Evolutionary conservation across 2,113 vertebrate genomes (phyloP), one percentile per base, ranked within the genome.

Genomic region (Gallinago undulata): DNA sequence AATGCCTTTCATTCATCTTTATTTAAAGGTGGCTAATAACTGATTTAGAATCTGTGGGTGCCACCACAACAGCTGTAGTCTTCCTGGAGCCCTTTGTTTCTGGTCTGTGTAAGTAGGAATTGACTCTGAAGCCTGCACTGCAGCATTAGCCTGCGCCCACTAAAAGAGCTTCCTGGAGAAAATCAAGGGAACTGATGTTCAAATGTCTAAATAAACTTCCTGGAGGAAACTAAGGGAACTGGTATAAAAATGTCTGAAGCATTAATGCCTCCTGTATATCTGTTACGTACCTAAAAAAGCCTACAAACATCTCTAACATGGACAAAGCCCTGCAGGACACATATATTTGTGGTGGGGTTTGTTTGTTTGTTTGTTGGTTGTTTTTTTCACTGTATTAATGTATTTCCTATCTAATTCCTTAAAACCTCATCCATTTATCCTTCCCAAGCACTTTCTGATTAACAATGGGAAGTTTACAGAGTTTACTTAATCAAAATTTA

Each of bases 31-130:
- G 19, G 18, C 22, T 64, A 72, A 48, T 63, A 92, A 59, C 6
- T 0, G 0, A 17, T 68, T 15, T 47, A 63, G 62, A 76, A 83
- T 6, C n/a, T 50, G 24, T 50, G 72, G 18, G n/a, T 59, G 24
- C 30, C 50, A 57, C n/a, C 23, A 53, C 51, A 91, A n/a, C 7
- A 39, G 39, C 13, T 27, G 22, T 9, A 73, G 45, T 3, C 3
- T 7, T 75, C 9, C 16, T 62, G 47, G 18, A 62, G 22, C 41
- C 35, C 47, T 69, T 87, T 45, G 27, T 69, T 77, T 87, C 68
- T 53, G 45, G 18, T 13, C 30, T 69, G 23, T 33, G 9, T 39
- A 85, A 17, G 39, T 10, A 45, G 24, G 31, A 17, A 68, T 19
- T 3, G 10, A 37, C 51, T 48, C 4, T n/a, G 11, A 57, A 86